Evolutionary conservation across 2,888 invertebrate genomes (phyloP).

Genomic region (Cancer borealis): DNA sequence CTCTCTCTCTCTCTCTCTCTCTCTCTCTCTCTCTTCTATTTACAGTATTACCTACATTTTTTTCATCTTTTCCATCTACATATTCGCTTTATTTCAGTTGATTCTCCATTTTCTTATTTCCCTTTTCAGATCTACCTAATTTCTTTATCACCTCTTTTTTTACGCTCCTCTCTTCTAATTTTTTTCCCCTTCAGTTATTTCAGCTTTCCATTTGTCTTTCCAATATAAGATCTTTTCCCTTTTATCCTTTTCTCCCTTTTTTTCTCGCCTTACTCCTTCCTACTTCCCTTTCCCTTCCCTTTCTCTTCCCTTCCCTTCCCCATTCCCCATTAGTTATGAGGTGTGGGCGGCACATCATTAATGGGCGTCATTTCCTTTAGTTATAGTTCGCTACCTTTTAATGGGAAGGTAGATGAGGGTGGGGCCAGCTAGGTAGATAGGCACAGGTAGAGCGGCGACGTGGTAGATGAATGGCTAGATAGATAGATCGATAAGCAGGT

Average conservation of each 20-base stretch:
- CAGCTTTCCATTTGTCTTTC: not conserved
- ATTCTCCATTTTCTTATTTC: not conserved
- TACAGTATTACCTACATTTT: no score
- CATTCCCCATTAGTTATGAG: not conserved
- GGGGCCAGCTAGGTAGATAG: not conserved
- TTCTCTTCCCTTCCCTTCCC: not conserved
- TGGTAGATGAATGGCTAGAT: not conserved
- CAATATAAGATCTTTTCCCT: not conserved
- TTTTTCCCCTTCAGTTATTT: not conserved
- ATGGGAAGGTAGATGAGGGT: not conserved
- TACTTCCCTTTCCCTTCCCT: not conserved
- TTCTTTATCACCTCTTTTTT: not conserved
- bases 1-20: constrained; percentile 40
- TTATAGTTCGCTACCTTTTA: constrained; percentile 7
- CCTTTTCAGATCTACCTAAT: no score
- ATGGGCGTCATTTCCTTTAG: not conserved
- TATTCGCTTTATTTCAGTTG: no score
- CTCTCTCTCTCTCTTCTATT: not conserved
- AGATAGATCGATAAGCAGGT: not conserved
- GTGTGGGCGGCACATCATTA: not conserved
- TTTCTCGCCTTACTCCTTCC: not conserved
- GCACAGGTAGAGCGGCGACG: not conserved
- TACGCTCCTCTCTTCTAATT: not conserved
- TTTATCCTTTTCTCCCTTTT: not conserved
- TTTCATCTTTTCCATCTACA: no score